Base-by-base conservation (phyloP, 2,888 invertebrate species). In the Limnephilus lunatus region DNA sequence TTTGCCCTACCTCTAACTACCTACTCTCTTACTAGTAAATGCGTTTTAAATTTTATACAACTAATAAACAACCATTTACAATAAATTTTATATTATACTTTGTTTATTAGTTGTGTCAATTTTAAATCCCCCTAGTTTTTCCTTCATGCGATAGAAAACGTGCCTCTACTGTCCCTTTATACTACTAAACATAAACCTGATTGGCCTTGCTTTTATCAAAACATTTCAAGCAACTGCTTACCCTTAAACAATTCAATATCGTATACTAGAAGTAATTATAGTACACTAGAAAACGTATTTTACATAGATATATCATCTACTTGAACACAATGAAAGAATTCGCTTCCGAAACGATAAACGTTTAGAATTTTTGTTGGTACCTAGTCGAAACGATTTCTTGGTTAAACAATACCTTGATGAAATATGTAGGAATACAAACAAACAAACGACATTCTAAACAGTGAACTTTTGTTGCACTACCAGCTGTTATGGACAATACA, bases 401-500 rank as follows among this genome's bases (percentile, higher is more conserved):
- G 25, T n/a, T n/a, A 68, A 68, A 68, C 68, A 68, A 25, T 1
- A 68, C 25, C n/a, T 68, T 68, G 68, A n/a, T 48, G n/a, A 86
- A 86, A 14, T 14, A 48, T 30, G 86, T 30, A 30, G 44, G 15
- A 83, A 82, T 5, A 85, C n/a, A 85, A 32, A 39, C 44, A 48
- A 86, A 85, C n/a, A 85, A 32, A 39, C 44, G 86, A 86, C 35
- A 86, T 86, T 30, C 44, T 86, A 14, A 86, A 48, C 44, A 48
- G 39, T 35, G 4, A 48, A 86, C 86, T 86, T 19, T 39, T 44
- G 44, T 30, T 86, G 86, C 44, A 48, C 44, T 44, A 19, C 35
- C 86, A 90, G 90, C 80, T 90, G 90, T 85, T 80, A 39, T 39
- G 32, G 39, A 90, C 90, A 90, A 68, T 90, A 44, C 68, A 35